These are phyloP conservation scores for Arion vulgaris DNA, from an alignment of 1,140 invertebrate species.

Conservation along the genomic window DNA sequence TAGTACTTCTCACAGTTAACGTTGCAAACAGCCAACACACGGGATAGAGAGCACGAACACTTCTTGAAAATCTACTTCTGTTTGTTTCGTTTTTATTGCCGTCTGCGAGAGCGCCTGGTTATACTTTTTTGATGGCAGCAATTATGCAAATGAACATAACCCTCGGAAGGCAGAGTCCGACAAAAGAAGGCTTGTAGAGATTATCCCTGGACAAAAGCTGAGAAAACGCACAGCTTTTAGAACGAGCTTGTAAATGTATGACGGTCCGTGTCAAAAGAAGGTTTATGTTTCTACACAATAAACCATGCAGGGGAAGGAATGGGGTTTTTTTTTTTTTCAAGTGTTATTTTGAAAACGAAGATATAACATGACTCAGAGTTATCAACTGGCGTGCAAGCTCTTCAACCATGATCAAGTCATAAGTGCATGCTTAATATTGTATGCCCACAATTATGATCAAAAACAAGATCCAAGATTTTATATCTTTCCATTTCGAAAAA, in stretches of 20 bases:
- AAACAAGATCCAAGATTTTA: too few species aligned
- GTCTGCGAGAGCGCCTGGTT: conserved; percentile 20
- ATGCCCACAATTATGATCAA: too few species aligned
- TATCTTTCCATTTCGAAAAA: too few species aligned
- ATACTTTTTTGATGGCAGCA: conserved; percentile 22
- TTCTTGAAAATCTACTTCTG: conserved; percentile 10
- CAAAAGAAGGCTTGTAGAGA: not conserved
- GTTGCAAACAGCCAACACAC: not conserved
- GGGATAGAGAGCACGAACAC: not conserved
- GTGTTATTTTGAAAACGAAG: not conserved
- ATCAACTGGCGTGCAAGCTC: not conserved
- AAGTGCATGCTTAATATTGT: too few species aligned
- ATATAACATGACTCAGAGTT: not conserved
- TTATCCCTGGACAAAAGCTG: conserved; percentile 11
- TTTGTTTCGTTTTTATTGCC: conserved; percentile 27
- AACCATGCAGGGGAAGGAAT: not conserved
- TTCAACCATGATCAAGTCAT: not conserved
- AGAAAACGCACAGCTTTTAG: conserved; percentile 12
- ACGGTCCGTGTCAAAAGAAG: not conserved
- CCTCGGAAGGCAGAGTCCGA: not conserved
- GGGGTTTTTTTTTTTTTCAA: not conserved
- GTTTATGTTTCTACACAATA: not conserved
- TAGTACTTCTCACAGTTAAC: not conserved
- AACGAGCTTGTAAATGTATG: not conserved
- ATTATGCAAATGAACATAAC: conserved; percentile 30